phyloP scores from a whole-genome alignment of 2,888 invertebrate species.

The Melolontha melolontha region DNA sequence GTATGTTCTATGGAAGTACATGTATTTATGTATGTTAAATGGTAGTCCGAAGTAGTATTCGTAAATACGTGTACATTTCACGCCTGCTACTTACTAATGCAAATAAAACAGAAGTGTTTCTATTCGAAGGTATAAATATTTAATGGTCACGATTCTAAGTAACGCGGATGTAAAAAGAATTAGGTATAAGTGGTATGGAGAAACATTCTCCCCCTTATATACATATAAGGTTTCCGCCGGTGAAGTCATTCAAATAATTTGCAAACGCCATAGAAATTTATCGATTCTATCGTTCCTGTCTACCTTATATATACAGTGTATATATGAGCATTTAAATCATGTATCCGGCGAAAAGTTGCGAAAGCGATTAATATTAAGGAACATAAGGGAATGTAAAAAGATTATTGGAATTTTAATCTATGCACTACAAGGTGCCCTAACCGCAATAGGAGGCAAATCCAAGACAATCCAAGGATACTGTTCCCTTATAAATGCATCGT shows the following conservation, averaged over 20 bases:
- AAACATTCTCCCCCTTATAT: constrained; percentile 36
- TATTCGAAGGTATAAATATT: constrained; percentile 49
- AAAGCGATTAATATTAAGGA: constrained; percentile 21
- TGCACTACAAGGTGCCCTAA: too few relatives aligned
- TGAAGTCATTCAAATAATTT: constrained; percentile 42
- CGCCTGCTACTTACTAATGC: constrained; percentile 49
- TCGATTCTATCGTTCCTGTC: constrained; percentile 26
- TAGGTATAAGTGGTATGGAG: constrained; percentile 37
- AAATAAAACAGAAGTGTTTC: constrained; percentile 48
- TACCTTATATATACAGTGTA: constrained; percentile 39
- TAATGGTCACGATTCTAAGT: constrained; percentile 51
- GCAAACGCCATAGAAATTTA: constrained; percentile 40
- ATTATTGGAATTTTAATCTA: too few relatives aligned
- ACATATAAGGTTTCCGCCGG: constrained; percentile 38
- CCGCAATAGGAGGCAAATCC: too few relatives aligned
- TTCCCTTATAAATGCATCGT: too few relatives aligned
- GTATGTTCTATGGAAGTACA: not conserved
- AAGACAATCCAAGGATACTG: too few relatives aligned
- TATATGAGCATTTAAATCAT: constrained; percentile 29
- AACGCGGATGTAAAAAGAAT: constrained; percentile 47
- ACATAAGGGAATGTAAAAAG: not conserved
- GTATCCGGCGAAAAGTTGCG: constrained; percentile 3
- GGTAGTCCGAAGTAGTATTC: constrained; percentile 41
- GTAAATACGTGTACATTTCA: constrained; percentile 44
- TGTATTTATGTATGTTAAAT: constrained; percentile 9